Percentiles rank a stretch among this genome's conserved stretches.
phyloP scores from a whole-genome alignment of 2,113 vertebrate species.

The Carassius auratus region DNA sequence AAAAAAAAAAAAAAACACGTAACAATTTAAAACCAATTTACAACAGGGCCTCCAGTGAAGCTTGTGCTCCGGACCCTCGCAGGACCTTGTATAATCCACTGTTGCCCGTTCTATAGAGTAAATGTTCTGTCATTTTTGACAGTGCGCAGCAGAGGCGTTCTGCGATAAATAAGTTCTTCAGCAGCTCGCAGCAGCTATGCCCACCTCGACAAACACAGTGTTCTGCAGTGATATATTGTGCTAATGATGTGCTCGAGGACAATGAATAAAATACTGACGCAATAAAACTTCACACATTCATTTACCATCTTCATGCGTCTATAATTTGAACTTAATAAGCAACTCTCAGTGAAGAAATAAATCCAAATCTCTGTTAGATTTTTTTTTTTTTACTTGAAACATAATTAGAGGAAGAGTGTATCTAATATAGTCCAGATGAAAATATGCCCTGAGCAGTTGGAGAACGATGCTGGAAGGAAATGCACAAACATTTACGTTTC shows the following conservation, averaged over 20 bases:
- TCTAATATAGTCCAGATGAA: constrained; percentile 14
- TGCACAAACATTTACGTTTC: neutral
- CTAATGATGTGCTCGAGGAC: constrained; percentile 33
- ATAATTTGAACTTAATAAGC: constrained; percentile 48
- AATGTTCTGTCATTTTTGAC: neutral
- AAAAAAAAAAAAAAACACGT: neutral
- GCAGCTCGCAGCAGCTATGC: constrained; percentile 27
- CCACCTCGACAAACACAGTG: constrained; percentile 20
- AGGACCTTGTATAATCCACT: neutral
- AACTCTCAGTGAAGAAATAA: constrained; percentile 27
- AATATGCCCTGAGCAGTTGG: neutral
- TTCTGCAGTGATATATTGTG: constrained; percentile 27
- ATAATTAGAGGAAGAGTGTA: constrained; percentile 30
- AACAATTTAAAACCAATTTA: neutral
- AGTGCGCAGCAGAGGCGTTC: neutral
- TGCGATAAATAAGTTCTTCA: constrained; percentile 6
- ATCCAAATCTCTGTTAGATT: constrained; percentile 29
- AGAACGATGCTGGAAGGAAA: neutral
- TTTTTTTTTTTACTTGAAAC: constrained; percentile 44
- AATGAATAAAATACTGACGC: constrained; percentile 37
- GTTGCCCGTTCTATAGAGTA: neutral
- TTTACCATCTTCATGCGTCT: constrained; percentile 12
- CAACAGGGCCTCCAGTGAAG: neutral
- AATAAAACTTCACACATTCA: constrained; percentile 45
- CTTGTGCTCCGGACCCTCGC: neutral